Conservation (phyloP, 2,888 invertebrate species). For the Synergus itoensis region DNA sequence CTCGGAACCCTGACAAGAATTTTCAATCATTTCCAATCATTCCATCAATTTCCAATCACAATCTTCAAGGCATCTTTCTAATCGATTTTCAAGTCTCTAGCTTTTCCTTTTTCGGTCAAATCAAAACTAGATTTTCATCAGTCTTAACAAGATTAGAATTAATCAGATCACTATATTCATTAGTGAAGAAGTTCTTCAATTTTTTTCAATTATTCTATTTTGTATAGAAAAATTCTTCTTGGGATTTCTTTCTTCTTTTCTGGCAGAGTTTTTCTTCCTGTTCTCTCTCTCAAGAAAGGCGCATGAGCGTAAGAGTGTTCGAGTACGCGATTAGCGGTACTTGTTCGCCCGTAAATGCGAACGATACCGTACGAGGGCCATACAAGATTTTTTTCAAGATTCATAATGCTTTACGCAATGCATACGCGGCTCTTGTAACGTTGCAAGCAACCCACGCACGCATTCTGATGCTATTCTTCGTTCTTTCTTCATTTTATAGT, state of each 20-base stretch:
- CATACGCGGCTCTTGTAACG: constrained; percentile 24
- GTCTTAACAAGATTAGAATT: too few relatives aligned
- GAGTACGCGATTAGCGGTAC: constrained; percentile 73
- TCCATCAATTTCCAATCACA: background rate
- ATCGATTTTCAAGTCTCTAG: background rate
- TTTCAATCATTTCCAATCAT: too few relatives aligned
- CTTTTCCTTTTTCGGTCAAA: background rate
- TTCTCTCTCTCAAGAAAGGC: constrained; percentile 38
- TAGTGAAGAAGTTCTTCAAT: too few relatives aligned
- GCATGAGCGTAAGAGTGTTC: constrained; percentile 13
- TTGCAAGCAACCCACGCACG: constrained; percentile 34
- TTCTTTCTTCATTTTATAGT: background rate
- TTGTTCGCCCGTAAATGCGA: constrained; percentile 71
- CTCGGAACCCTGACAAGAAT: constrained; percentile 12
- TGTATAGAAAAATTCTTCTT: constrained; percentile 43
- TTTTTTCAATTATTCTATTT: background rate
- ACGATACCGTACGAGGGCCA: constrained; percentile 69
- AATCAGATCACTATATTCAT: too few relatives aligned
- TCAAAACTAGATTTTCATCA: too few relatives aligned
- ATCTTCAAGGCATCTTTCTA: background rate
- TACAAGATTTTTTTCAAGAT: constrained; percentile 28
- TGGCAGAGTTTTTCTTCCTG: constrained; percentile 53
- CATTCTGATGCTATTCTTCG: background rate
- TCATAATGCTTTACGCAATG: constrained; percentile 38
- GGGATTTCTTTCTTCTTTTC: constrained; percentile 48